Evolutionary conservation across 2,797 vertebrate species (phyloP).

Genomic region (Melanotaenia maccullochi): DNA sequence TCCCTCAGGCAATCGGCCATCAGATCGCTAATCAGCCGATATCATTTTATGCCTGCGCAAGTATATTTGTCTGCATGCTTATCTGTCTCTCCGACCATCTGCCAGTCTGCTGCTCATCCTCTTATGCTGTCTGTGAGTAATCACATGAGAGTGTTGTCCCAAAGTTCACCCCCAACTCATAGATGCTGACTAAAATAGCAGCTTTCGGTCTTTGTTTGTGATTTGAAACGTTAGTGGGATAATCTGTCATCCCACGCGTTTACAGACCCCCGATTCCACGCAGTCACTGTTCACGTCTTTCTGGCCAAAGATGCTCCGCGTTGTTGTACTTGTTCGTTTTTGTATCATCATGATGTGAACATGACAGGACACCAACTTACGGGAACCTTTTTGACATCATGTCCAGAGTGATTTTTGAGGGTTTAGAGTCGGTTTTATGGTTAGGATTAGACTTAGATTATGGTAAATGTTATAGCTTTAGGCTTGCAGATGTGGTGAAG

Average conservation of each 20-base stretch:
- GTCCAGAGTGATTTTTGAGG: neutral
- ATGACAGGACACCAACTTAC: neutral
- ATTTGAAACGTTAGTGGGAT: constrained; percentile 19
- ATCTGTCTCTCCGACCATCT: constrained; percentile 56
- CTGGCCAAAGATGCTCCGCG: constrained; percentile 19
- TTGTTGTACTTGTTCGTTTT: constrained; percentile 23
- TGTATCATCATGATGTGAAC: neutral
- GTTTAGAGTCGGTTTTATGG: neutral
- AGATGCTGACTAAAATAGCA: constrained; percentile 52
- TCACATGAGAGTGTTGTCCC: constrained; percentile 23
- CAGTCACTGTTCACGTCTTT: constrained; percentile 35
- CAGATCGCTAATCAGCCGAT: constrained; percentile 48
- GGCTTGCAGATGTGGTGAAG: neutral
- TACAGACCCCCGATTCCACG: constrained; percentile 24
- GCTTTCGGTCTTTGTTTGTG: accelerated
- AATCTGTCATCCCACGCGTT: constrained; percentile 56
- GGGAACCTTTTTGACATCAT: neutral
- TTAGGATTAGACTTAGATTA: neutral
- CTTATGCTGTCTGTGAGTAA: constrained; percentile 34
- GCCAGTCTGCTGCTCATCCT: constrained; percentile 28
- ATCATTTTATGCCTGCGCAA: constrained; percentile 26
- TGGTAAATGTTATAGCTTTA: too few species aligned
- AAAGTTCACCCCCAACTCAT: neutral
- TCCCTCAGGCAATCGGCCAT: constrained; percentile 23
- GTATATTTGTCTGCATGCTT: constrained; percentile 39